phyloP scores from a whole-genome alignment of 1,140 invertebrate genomes.

The Drosophila pachea region DNA sequence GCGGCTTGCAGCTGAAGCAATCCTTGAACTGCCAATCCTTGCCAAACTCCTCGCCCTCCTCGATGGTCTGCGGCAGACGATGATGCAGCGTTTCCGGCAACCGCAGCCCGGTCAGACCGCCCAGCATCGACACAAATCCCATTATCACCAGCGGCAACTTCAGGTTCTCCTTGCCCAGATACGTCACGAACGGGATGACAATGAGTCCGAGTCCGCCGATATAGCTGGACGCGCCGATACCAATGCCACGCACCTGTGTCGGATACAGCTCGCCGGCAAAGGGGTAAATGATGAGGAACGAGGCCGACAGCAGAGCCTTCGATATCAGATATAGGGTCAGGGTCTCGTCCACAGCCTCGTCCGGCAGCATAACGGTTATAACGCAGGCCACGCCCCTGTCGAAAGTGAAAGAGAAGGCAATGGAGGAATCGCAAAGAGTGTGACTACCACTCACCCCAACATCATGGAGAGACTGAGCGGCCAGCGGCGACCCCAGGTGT shows the following conservation, averaged over 20 bases:
- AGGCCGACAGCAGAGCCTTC: constrained; percentile 93
- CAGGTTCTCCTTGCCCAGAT: constrained; percentile 91
- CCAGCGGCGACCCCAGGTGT: constrained; percentile 89
- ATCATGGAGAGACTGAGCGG: constrained; percentile 91
- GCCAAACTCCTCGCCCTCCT: constrained; percentile 93
- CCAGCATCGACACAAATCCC: constrained; percentile 88
- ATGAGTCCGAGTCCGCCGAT: constrained; percentile 91
- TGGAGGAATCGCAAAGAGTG: neutral
- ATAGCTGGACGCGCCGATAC: constrained; percentile 93
- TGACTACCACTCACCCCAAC: constrained; percentile 75
- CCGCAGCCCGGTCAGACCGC: constrained; percentile 87
- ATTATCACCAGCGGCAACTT: constrained; percentile 89
- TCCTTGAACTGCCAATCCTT: constrained; percentile 88
- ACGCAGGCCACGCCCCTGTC: constrained; percentile 87
- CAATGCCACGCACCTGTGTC: constrained; percentile 90
- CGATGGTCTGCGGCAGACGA: constrained; percentile 88
- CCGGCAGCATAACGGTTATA: constrained; percentile 87
- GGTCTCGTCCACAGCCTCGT: constrained; percentile 86
- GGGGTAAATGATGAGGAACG: constrained; percentile 93
- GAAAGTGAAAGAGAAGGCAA: neutral
- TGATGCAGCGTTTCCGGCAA: constrained; percentile 90
- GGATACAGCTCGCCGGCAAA: constrained; percentile 94
- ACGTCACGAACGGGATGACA: constrained; percentile 94
- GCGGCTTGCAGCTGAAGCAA: constrained; percentile 84
- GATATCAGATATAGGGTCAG: constrained; percentile 90